These are phyloP conservation scores for Macrosoma leucophasiata DNA, from an alignment of 2,888 invertebrate genomes.

Conservation along the genomic window DNA sequence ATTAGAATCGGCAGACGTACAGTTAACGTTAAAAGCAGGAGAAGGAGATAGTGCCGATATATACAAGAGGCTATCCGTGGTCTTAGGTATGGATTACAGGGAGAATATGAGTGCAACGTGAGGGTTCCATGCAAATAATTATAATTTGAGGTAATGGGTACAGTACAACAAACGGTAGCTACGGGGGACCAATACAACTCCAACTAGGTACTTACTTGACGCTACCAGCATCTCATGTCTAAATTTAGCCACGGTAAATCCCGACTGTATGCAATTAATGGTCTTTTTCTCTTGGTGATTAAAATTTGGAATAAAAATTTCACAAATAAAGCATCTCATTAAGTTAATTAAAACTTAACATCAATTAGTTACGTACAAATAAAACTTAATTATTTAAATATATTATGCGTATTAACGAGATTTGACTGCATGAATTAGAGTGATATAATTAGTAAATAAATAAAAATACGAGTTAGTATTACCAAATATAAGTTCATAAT, in stretches of 20 bases:
- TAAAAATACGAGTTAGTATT: slow-evolving; percentile 28
- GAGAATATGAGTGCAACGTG: slow-evolving; percentile 33
- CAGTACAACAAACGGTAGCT: slow-evolving; percentile 35
- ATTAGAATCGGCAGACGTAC: no score
- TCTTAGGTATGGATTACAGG: no score
- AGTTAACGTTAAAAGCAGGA: no score
- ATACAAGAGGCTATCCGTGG: no score
- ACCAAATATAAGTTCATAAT: slow-evolving; percentile 15
- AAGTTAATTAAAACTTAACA: slow-evolving; percentile 26
- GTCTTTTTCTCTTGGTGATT: slow-evolving; percentile 54
- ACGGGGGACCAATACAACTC: slow-evolving; percentile 52
- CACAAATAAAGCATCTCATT: slow-evolving; percentile 18
- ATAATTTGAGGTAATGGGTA: slow-evolving; percentile 39
- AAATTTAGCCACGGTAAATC: slow-evolving; percentile 16
- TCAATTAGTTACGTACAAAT: no score
- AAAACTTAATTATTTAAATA: slow-evolving; percentile 1
- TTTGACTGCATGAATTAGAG: slow-evolving; percentile 75
- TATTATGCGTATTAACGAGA: slow-evolving; percentile 74
- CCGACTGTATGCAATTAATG: slow-evolving; percentile 33
- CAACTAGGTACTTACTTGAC: slow-evolving; percentile 53
- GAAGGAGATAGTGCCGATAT: no score
- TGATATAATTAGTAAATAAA: slow-evolving; percentile 36
- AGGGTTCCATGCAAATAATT: slow-evolving; percentile 34
- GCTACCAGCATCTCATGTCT: slow-evolving; percentile 11
- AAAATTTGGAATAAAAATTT: slow-evolving; percentile 6